phyloP scores from a whole-genome alignment of 2,888 invertebrate genomes.

The Nephrotoma appendiculata region DNA sequence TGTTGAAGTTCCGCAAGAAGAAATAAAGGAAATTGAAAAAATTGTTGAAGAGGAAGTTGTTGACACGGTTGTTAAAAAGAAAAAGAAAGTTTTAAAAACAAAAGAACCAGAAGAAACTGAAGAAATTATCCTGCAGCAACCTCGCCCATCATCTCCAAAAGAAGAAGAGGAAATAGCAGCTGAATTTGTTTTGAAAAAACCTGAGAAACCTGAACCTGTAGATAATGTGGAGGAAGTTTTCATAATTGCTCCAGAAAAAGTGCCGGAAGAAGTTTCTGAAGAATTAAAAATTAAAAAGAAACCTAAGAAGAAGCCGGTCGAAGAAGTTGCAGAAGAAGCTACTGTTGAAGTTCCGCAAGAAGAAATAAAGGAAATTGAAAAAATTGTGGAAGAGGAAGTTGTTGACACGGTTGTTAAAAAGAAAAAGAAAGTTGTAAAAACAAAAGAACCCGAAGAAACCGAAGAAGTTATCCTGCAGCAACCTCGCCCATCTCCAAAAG shows the following conservation, averaged over 20 bases:
- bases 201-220: constrained; percentile 11
- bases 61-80: constrained; percentile 17
- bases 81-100: constrained; percentile 24
- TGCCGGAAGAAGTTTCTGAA: constrained; percentile 20
- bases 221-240: too few relatives aligned
- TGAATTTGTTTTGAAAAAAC: constrained; percentile 13
- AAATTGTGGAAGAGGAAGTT: neutral
- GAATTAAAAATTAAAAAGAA: constrained; percentile 20
- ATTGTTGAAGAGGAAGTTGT: constrained; percentile 20
- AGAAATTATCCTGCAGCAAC: constrained; percentile 20
- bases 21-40: constrained; percentile 19
- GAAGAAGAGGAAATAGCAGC: constrained; percentile 24
- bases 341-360: constrained; percentile 14
- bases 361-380: neutral
- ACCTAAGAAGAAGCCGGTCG: constrained; percentile 15
- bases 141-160: constrained; percentile 24
- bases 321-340: constrained; percentile 11
- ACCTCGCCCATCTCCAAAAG: constrained; percentile 15
- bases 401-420: neutral
- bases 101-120: constrained; percentile 20
- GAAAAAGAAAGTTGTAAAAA: neutral
- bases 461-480: constrained; percentile 14
- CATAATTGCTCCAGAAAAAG: constrained; percentile 7
- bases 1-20: constrained; percentile 15
- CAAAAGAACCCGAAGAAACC: constrained; percentile 13